Percentiles rank a stretch among this genome's conserved stretches.
Evolutionary conservation across 2,113 vertebrate species (phyloP).

Genomic region (Dissostichus mawsoni): DNA sequence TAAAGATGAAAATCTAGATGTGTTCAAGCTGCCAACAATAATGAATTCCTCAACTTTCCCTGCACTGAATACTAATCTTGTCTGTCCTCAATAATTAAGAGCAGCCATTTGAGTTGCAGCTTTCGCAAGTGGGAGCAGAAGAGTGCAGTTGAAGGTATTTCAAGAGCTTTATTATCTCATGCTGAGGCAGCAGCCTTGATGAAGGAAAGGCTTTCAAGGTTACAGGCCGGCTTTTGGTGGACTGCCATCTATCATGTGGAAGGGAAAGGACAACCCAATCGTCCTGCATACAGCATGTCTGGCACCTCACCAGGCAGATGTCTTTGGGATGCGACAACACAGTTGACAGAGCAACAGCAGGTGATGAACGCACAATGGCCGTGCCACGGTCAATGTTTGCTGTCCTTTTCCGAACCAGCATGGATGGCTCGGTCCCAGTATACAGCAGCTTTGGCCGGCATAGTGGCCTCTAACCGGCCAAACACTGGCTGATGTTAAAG

Average conservation of each 20-base stretch:
- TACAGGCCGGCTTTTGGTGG: conserved; percentile 70
- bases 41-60: neutral
- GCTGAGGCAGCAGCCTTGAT: conserved; percentile 67
- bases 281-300: conserved; percentile 69
- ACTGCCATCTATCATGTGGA: conserved; percentile 80
- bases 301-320: conserved; percentile 75
- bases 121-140: conserved; percentile 25
- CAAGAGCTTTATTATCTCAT: conserved; percentile 52
- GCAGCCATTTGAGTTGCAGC: conserved; percentile 22
- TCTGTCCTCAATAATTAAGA: conserved; percentile 23
- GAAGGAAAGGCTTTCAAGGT: conserved; percentile 75
- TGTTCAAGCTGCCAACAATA: neutral
- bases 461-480: conserved; percentile 59
- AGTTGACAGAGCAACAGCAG: conserved; percentile 68
- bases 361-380: conserved; percentile 50
- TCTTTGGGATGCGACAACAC: conserved; percentile 66
- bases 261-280: conserved; percentile 73
- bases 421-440: conserved; percentile 66
- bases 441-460: conserved; percentile 57
- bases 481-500: conserved; percentile 63
- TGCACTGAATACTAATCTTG: neutral
- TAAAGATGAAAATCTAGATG: conserved; percentile 3
- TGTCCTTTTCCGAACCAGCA: conserved; percentile 57
- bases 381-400: conserved; percentile 68
- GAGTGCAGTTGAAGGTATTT: conserved; percentile 52